Conservation (phyloP, 1,140 invertebrate species). For the Gyrodactylus salaris region DNA sequence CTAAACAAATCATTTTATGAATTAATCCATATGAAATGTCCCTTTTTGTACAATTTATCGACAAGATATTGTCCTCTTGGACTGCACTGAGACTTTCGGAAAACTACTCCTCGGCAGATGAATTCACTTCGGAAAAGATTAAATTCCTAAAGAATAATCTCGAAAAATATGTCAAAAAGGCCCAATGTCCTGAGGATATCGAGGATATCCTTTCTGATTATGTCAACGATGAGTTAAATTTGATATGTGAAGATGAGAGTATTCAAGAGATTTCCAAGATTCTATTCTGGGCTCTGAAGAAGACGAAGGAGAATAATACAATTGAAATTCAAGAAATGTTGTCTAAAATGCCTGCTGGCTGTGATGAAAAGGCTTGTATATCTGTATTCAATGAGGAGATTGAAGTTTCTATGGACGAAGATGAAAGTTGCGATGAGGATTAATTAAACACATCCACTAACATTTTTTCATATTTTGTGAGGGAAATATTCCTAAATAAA, state of each 20-base stretch:
- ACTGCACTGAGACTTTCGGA: neutral
- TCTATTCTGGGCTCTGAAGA: neutral
- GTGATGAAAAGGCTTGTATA: neutral
- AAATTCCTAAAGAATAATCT: neutral
- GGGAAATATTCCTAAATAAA: too few relatives aligned
- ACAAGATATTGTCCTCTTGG: neutral
- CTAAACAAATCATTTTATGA: neutral
- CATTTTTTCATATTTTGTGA: too few relatives aligned
- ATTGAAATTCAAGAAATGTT: neutral
- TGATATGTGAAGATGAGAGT: neutral
- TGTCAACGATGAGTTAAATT: neutral
- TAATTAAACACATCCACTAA: too few relatives aligned
- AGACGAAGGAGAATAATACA: neutral
- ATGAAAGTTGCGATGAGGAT: too few relatives aligned
- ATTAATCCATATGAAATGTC: neutral
- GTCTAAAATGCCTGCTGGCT: neutral
- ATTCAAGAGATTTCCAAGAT: neutral
- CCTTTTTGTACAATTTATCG: neutral
- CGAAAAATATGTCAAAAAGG: neutral
- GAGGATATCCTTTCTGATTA: neutral
- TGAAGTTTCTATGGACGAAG: too few relatives aligned
- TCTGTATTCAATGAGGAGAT: too few relatives aligned
- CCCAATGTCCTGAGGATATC: neutral
- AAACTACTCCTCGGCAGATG: neutral
- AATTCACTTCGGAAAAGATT: neutral